Percentiles rank a stretch among this genome's conserved stretches.
phyloP scores from a whole-genome alignment of 2,797 vertebrate genomes.

The Onychomys arenicola region DNA sequence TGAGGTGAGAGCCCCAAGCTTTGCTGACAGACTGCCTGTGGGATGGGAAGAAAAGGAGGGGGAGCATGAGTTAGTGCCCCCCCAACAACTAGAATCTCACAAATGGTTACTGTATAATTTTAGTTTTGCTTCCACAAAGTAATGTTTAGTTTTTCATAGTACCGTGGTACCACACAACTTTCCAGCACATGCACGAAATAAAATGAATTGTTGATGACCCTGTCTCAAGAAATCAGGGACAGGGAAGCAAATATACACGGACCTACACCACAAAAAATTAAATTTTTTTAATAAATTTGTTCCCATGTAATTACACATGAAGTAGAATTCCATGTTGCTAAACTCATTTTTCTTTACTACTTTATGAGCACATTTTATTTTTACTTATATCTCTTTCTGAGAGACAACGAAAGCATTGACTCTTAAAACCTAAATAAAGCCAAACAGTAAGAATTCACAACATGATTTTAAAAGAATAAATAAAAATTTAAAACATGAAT shows the following conservation, averaged over 20 bases:
- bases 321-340: slow-evolving; percentile 19
- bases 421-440: slow-evolving; percentile 47
- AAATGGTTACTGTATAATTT: background rate
- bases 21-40: background rate
- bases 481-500: background rate
- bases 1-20: background rate
- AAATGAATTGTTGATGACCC: slow-evolving; percentile 13
- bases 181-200: background rate
- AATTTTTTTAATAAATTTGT: background rate
- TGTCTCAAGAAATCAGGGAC: background rate
- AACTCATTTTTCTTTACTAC: slow-evolving; percentile 39
- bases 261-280: background rate
- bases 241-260: background rate
- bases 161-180: background rate
- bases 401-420: background rate
- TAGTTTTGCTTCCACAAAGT: slow-evolving; percentile 4
- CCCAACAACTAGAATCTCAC: background rate
- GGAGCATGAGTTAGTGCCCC: background rate
- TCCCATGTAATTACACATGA: background rate
- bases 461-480: background rate
- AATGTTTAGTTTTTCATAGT: slow-evolving; percentile 27
- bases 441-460: background rate
- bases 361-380: background rate
- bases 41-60: background rate
- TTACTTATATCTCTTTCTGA: background rate